phyloP scores from a whole-genome alignment of 2,113 vertebrate genomes.

The Genyomyrus donnyi region DNA sequence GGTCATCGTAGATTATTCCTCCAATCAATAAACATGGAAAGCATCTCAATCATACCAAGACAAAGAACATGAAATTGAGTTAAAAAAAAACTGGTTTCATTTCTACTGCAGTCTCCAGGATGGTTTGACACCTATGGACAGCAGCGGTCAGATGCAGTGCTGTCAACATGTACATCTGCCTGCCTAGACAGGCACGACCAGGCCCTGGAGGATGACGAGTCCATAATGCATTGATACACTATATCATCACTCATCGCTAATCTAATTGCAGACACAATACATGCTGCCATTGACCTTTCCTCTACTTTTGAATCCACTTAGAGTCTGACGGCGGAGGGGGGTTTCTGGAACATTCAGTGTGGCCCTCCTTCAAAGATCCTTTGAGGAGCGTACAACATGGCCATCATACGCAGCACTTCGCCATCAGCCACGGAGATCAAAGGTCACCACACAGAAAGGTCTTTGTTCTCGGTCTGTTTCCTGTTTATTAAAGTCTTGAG shows the following conservation, averaged over 20 bases:
- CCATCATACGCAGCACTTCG: not conserved
- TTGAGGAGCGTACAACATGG: not conserved
- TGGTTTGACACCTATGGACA: not conserved
- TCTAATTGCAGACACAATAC: not conserved
- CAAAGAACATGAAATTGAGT: not conserved
- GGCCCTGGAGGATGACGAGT: not conserved
- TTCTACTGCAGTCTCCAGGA: not conserved
- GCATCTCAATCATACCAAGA: not conserved
- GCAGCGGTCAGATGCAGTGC: not conserved
- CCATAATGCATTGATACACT: not conserved
- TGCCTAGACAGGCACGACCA: not conserved
- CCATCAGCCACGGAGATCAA: not conserved
- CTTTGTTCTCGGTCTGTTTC: not conserved
- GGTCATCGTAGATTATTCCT: not conserved
- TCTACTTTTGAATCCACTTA: constrained; percentile 20
- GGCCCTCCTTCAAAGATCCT: not conserved
- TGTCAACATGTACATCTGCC: not conserved
- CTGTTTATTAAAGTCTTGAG: not conserved
- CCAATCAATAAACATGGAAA: not conserved
- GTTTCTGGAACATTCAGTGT: not conserved
- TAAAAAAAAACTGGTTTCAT: not conserved
- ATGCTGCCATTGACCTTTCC: constrained; percentile 9
- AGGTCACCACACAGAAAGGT: not conserved
- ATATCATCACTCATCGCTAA: not conserved
- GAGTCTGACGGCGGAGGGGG: not conserved